Evolutionary conservation across 2,797 vertebrate genomes (phyloP).

Genomic region (Rachycentron canadum): DNA sequence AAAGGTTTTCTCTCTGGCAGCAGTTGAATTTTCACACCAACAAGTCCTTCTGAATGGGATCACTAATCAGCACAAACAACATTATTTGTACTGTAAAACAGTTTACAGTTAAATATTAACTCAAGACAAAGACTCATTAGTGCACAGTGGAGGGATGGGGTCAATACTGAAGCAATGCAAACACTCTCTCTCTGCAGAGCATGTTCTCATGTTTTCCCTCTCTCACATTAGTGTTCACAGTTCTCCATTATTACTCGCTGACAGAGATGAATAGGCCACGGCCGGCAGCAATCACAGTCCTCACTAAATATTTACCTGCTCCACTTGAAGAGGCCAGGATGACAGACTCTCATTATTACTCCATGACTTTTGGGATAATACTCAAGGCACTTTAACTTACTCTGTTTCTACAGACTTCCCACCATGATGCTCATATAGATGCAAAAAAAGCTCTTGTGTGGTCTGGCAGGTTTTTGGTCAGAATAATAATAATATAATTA

Average conservation of each 20-base stretch:
- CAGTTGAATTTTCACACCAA: conserved; percentile 48
- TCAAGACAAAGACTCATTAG: conserved; percentile 50
- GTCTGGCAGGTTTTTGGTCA: conserved; percentile 39
- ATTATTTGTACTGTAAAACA: conserved; percentile 38
- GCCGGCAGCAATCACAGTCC: conserved; percentile 68
- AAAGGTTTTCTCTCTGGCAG: conserved; percentile 58
- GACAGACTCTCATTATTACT: conserved; percentile 71
- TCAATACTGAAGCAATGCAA: conserved; percentile 47
- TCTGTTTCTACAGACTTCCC: conserved; percentile 39
- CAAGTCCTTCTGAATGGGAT: conserved; percentile 31
- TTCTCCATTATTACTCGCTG: conserved; percentile 71
- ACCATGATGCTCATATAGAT: neutral
- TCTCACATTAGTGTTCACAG: conserved; percentile 58
- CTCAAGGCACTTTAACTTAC: conserved; percentile 39
- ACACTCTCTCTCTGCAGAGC: conserved; percentile 39
- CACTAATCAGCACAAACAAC: conserved; percentile 44
- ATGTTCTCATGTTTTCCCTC: conserved; percentile 57
- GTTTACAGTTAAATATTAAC: conserved; percentile 20
- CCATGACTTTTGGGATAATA: conserved; percentile 47
- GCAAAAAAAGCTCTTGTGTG: conserved; percentile 36
- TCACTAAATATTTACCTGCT: conserved; percentile 82
- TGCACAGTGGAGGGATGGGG: conserved; percentile 40
- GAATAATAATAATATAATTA: too few species aligned
- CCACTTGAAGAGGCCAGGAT: conserved; percentile 61
- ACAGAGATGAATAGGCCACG: conserved; percentile 74